A percentile compares a stretch with the other conserved stretches of the same genome.
These are phyloP conservation scores for Phengaris alcon DNA, from an alignment of 2,888 invertebrate genomes.

Conservation along the genomic window DNA sequence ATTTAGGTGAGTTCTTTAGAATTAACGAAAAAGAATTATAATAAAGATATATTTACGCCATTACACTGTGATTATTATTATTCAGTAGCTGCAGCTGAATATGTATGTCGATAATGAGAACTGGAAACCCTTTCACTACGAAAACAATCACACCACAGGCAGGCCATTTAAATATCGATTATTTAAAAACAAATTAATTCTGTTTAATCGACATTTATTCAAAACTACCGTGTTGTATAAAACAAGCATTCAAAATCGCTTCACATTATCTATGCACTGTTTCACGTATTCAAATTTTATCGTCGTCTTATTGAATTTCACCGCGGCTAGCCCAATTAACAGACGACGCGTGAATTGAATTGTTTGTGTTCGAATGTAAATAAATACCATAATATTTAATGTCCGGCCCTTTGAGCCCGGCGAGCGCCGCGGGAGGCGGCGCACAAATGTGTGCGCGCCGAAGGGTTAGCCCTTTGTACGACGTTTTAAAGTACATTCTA, in stretches of 20 bases:
- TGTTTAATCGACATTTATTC: conserved; percentile 42
- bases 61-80: neutral
- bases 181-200: conserved; percentile 53
- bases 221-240: conserved; percentile 38
- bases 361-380: conserved; percentile 75
- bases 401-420: conserved; percentile 64
- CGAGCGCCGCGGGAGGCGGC: conserved; percentile 58
- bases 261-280: conserved; percentile 64
- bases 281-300: conserved; percentile 69
- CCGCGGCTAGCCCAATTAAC: conserved; percentile 76
- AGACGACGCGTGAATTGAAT: conserved; percentile 76
- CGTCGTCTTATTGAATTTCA: conserved; percentile 73
- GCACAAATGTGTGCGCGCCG: conserved; percentile 60
- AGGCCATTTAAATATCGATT: conserved; percentile 37
- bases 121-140: conserved; percentile 30
- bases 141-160: conserved; percentile 34
- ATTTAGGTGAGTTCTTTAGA: neutral
- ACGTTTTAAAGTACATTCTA: conserved; percentile 57
- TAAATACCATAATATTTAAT: conserved; percentile 78
- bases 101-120: conserved; percentile 37
- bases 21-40: neutral
- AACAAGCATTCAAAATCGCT: conserved; percentile 56
- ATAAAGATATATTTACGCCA: neutral
- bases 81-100: conserved; percentile 1
- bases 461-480: conserved; percentile 74